Base-by-base conservation (phyloP, 2,113 vertebrate species). In the Casuarius casuarius region DNA sequence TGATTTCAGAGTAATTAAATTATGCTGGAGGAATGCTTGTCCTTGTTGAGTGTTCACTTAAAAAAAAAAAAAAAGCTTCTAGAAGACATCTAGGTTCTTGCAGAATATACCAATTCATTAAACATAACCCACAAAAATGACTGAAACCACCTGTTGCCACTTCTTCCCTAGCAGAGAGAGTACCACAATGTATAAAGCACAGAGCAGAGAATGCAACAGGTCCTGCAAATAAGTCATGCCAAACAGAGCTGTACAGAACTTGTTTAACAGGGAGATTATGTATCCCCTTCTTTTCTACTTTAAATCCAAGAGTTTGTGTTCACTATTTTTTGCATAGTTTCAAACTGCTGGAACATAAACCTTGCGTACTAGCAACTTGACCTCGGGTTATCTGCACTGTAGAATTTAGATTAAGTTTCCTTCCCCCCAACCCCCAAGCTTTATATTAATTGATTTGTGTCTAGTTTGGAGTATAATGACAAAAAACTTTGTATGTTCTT, bases 181-280 rank as follows among this genome's bases (percentile, higher is more conserved):
- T 58, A 66, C 22, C 0, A 0, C 3, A 1, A 11, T 8, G 3
- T 59, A 29, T 54, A 49, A 79, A 90, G 61, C 21, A 2, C 0
- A 1, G 31, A 86, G 28, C 25, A 68, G 26, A 23, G 54, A 71
- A 48, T 51, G 46, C 63, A 79, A 51, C 46, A 78, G 48, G 31
- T 90, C 54, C 71, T 76, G 71, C 21, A 52, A 72, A 62, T 14
- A 58, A 65, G 52, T 58, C 22, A 52, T 0, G 1, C 31, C 46
- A 78, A 78, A 81, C 3, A 51, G 9, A 85, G 28, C 23, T 0
- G 0, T 84, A 42, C 9, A 76, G 48, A 85, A 58, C 16, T 56
- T 54, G 29, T 79, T 72, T 26, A 61, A 26, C 44, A 71, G 59
- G 10, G 54, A 91, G 62, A 73, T 42, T 12, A 6, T 5, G 1